Evolutionary conservation across 2,888 invertebrate species (phyloP).

Genomic region (Ametastegia equiseti): DNA sequence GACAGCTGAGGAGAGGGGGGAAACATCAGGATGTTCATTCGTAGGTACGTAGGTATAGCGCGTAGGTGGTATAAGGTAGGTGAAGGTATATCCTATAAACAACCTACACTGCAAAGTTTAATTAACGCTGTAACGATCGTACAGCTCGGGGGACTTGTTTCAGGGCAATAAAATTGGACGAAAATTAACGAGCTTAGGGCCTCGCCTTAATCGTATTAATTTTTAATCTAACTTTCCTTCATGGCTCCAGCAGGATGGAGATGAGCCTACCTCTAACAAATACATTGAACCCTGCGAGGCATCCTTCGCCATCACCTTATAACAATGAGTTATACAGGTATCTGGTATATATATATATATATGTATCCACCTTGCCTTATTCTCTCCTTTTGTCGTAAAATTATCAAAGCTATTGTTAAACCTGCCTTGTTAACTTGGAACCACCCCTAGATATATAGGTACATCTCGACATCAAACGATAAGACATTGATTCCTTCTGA

Average conservation of each 20-base stretch:
- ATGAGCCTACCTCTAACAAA: neutral
- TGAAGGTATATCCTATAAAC: neutral
- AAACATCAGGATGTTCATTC: too few relatives aligned
- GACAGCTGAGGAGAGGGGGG: neutral
- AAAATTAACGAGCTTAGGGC: constrained; percentile 20
- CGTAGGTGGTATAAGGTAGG: neutral
- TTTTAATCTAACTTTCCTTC: constrained; percentile 21
- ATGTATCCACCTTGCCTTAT: neutral
- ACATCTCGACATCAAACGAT: too few relatives aligned
- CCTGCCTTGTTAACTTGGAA: neutral
- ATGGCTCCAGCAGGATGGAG: neutral
- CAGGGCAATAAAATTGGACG: constrained; percentile 24
- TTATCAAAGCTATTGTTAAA: constrained; percentile 4
- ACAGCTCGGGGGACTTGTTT: neutral
- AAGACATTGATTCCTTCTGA: too few relatives aligned
- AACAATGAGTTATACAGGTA: neutral
- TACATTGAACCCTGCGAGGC: neutral
- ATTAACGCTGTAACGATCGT: constrained; percentile 26
- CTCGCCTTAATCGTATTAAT: constrained; percentile 21
- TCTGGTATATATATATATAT: too few relatives aligned
- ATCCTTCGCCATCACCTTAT: neutral
- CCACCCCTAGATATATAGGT: neutral
- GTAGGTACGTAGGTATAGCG: neutral
- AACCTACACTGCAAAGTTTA: neutral
- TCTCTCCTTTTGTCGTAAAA: neutral